Base-by-base conservation (phyloP, 2,888 invertebrate genomes). In the Agonopterix subpropinquella region DNA sequence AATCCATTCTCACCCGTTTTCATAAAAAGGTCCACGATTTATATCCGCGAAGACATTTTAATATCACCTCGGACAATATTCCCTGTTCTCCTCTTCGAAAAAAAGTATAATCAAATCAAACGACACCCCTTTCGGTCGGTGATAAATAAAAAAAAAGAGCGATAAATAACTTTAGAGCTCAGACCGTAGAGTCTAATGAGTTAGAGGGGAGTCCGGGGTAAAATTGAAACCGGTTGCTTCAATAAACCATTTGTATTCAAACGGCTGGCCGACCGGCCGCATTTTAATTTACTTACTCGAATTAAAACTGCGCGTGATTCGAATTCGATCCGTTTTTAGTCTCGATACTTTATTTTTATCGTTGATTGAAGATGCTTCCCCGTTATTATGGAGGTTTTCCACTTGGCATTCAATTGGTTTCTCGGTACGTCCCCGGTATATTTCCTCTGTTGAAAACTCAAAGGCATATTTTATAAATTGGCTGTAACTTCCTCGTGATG, bases 271-370 rank as follows among this genome's bases (percentile, higher is more conserved):
- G 70, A 64, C 75, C 72, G 64, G 84, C 83, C 86, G 77, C 84
- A 81, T 84, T 87, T 88, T 88, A 88, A 88, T 88, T 87, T 88
- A 88, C 86, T 87, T 84, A 84, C 77, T 71, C 72, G 77, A 84
- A 86, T 88, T 86, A 86, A 86, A 86, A 85, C 56, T 78, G 82
- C 74, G 82, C 87, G 87, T 87, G 87, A 80, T 84, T 70, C 72
- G 85, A 84, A 84, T 86, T 53, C 73, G 65, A 80, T 77, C 67
- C 65, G 61, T 55, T 73, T 75, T 76, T 69, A 74, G 67, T 70
- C 53, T 13, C 64, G 70, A 80, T 74, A 77, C 83, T 83, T 84
- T 80, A 76, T 75, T 83, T 84, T 84, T 82, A 83, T 79, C 67
- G 78, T 78, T 83, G 82, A 86, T 83, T 82, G 81, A 83, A 82